Percentiles rank a stretch among this genome's conserved stretches.
Evolutionary conservation across 1,140 invertebrate species (phyloP).

Genomic region (Phortica variegata): DNA sequence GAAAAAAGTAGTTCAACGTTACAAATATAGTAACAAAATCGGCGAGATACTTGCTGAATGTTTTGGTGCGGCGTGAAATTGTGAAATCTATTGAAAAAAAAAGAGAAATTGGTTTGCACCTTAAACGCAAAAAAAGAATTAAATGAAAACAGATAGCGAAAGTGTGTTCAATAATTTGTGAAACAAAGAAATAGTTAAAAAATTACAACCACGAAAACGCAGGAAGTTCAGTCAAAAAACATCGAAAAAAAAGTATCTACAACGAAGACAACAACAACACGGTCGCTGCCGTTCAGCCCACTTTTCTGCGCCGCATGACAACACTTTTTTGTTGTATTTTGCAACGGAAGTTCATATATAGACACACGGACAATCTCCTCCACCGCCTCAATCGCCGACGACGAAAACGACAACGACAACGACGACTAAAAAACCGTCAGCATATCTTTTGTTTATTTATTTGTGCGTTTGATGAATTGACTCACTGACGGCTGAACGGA

Average conservation of each 20-base stretch:
- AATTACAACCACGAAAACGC: slow-evolving; percentile 9
- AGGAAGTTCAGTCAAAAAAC: slow-evolving; percentile 29
- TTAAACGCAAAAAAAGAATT: not conserved
- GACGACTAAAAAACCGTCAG: too few relatives aligned
- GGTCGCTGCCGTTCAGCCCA: too few relatives aligned
- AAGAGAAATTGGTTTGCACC: too few relatives aligned
- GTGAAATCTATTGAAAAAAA: slow-evolving; percentile 37
- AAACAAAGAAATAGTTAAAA: slow-evolving; percentile 2
- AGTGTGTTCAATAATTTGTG: not conserved
- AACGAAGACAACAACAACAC: too few relatives aligned
- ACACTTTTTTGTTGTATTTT: slow-evolving; percentile 38
- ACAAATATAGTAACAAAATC: slow-evolving; percentile 30
- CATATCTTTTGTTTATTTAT: too few relatives aligned
- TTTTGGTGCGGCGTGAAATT: slow-evolving; percentile 23
- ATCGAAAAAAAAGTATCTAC: slow-evolving; percentile 24
- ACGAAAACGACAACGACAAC: too few relatives aligned
- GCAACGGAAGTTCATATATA: slow-evolving; percentile 19
- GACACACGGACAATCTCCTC: slow-evolving; percentile 23
- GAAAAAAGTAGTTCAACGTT: slow-evolving; percentile 47
- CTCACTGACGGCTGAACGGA: too few relatives aligned
- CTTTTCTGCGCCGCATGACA: too few relatives aligned
- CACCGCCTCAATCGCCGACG: too few relatives aligned
- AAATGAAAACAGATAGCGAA: slow-evolving; percentile 9
- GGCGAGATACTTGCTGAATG: slow-evolving; percentile 22
- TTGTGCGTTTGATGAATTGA: too few relatives aligned